Evolutionary conservation across 2,888 invertebrate genomes (phyloP), one percentile per base, ranked within the genome.

Genomic region (Ceratothoa steindachneri): DNA sequence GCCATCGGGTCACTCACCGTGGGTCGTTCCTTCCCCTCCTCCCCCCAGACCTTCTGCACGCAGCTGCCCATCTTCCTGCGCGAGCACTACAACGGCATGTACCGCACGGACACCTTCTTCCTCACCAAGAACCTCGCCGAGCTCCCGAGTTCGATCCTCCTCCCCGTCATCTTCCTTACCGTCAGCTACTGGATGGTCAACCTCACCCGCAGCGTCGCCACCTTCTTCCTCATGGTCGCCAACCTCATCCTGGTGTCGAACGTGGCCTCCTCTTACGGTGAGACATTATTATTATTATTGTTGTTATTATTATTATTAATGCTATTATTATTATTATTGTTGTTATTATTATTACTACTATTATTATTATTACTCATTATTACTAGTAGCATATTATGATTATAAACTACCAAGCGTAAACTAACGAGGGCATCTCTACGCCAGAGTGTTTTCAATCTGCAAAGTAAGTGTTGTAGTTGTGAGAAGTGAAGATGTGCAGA

Each of bases 131-230:
- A 93, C 0, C 82, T 95, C 52, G 93, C 94, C 0, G 97, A 97
- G 82, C 86, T 93, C 0, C 97, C 97, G 0, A 88, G 95, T 64
- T 95, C 95, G 83, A 87, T 93, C 0, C 87, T 90, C 2, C 89
- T 96, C 51, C 95, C 96, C 0, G 83, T 93, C 5, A 85, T 95
- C 2, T 96, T 41, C 7, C 60, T 60, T 60, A n/a, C 24, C 1
- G 89, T 95, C 71, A 89, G 90, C 0, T 97, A 97, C 85, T 97
- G 91, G 83, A 89, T 95, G 90, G 90, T 95, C 66, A 95, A 96
- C 0, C 86, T 94, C 30, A 90, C 93, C 82, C 88, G 90, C 0
- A 87, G 87, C 0, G 87, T 89, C 0, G 85, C 87, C 73, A 84
- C 88, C 77, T 92, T 93, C 83, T 81, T 87, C 2, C 88, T 90